Evolutionary conservation across 2,113 vertebrate genomes (phyloP), one percentile per base, ranked within the genome.

Genomic region (Oreochromis aureus): DNA sequence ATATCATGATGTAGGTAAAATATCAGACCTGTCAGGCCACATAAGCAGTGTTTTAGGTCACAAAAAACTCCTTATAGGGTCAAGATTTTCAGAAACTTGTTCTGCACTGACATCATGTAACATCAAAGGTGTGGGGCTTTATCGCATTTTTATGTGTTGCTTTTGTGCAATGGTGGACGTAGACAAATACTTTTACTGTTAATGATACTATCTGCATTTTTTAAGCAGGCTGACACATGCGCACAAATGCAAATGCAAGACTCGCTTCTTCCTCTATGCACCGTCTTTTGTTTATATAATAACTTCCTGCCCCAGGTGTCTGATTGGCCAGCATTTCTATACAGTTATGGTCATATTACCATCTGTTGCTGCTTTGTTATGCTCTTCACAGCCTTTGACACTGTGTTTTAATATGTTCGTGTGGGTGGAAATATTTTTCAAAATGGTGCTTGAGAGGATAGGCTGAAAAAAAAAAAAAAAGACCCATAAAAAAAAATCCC

Each of bases 401-500:
- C 0, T 24, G 3, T 41, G 12, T 41, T 71, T 71, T 71, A 24
- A 71, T 44, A 0, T 24, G n/a, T 71, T 71, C 39, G 0, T 4
- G 39, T 71, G 12, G 39, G 12, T 24, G 66, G 12, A 71, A 44
- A 71, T 71, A 71, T 24, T 46, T 73, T 27, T 46, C 69, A 73
- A 46, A 46, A 73, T 0, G 3, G 22, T 73, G 66, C 66, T 27
- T 73, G 66, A 46, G 69, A 18, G 41, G 8, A 27, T 27, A 46
- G 13, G 22, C 46, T 36, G 10, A 6, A 0, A 36, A 66, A 66
- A 58, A 36, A 36, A 11, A 0, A 9, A 34, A 63, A 36, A 0
- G 0, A 4, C 59, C 4, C 30, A 3, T 10, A 36, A 36, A 66
- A 36, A 66, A 6, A 59, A 9, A 9, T 8, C 32, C 32, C 5